These are phyloP conservation scores for Pyrocephalus nanus DNA, from an alignment of 2,797 vertebrate species.

Conservation along the genomic window DNA sequence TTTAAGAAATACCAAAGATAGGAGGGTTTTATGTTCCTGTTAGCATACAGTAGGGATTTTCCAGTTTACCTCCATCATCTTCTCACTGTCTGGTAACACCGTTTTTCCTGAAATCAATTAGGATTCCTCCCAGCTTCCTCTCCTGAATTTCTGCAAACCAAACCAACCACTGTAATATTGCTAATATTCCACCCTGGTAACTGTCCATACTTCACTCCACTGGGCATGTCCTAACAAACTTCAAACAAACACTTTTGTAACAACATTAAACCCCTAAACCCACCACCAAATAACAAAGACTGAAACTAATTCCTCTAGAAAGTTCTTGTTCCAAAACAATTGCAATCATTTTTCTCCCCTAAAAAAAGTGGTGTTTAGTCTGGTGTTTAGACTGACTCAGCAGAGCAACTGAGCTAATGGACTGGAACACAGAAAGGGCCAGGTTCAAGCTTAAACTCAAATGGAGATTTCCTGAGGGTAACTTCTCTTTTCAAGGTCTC, in stretches of 20 bases:
- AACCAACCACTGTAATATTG: not conserved
- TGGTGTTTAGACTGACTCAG: not conserved
- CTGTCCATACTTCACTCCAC: not conserved
- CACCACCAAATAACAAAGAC: not conserved
- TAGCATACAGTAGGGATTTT: slow-evolving; percentile 25
- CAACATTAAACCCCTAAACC: not conserved
- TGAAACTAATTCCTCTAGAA: not conserved
- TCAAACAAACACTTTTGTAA: not conserved
- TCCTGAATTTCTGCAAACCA: not conserved
- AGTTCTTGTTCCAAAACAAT: not conserved
- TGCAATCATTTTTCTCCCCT: rapidly evolving
- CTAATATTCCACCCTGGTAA: not conserved
- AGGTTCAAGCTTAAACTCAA: not conserved
- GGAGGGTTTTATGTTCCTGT: not conserved
- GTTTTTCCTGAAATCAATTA: not conserved
- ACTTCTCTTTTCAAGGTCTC: not conserved
- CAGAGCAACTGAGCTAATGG: not conserved
- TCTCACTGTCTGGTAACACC: not conserved
- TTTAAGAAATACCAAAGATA: slow-evolving; percentile 6
- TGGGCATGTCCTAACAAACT: not conserved
- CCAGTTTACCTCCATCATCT: not conserved
- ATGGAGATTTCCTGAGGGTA: not conserved
- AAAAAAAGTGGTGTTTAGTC: no score
- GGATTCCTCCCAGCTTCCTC: not conserved
- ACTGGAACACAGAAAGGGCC: not conserved